Evolutionary conservation across 92 coral and sea anemone species (phyloP).

Genomic region (Plumapathes pennacea): DNA sequence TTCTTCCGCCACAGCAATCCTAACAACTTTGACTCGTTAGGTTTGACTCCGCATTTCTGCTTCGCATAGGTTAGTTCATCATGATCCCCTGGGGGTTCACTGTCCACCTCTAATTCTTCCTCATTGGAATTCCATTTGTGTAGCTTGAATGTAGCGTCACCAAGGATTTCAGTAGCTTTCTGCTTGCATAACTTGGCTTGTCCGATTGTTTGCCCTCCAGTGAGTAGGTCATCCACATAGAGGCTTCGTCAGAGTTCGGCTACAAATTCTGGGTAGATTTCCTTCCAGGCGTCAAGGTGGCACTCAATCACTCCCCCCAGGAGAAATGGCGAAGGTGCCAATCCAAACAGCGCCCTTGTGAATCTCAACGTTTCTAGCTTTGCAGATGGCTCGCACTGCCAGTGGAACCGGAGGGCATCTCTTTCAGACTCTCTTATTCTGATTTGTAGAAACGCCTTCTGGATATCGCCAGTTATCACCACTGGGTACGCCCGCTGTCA

Average conservation of each 20-base stretch:
- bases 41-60: constrained; percentile 5
- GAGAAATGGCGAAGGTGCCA: constrained; percentile 35
- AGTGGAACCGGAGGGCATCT: constrained; percentile 25
- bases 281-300: constrained; percentile 23
- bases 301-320: constrained; percentile 39
- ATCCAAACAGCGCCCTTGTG: constrained; percentile 25
- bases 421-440: constrained; percentile 14
- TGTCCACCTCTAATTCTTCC: constrained; percentile 9
- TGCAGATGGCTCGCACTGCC: constrained; percentile 9
- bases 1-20: neutral
- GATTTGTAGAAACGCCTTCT: constrained; percentile 9
- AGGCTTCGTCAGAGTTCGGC: constrained; percentile 23
- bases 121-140: constrained; percentile 64
- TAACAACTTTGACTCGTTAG: neutral
- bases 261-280: constrained; percentile 19
- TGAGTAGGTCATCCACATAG: constrained; percentile 41
- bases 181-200: constrained; percentile 13
- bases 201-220: constrained; percentile 15
- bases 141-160: constrained; percentile 19
- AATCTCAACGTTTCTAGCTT: constrained; percentile 20
- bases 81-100: constrained; percentile 2
- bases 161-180: constrained; percentile 20
- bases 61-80: constrained; percentile 15
- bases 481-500: constrained; percentile 24
- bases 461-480: constrained; percentile 15